Base-by-base conservation (phyloP, 2,888 invertebrate genomes). In the Ephialtes manifestator region DNA sequence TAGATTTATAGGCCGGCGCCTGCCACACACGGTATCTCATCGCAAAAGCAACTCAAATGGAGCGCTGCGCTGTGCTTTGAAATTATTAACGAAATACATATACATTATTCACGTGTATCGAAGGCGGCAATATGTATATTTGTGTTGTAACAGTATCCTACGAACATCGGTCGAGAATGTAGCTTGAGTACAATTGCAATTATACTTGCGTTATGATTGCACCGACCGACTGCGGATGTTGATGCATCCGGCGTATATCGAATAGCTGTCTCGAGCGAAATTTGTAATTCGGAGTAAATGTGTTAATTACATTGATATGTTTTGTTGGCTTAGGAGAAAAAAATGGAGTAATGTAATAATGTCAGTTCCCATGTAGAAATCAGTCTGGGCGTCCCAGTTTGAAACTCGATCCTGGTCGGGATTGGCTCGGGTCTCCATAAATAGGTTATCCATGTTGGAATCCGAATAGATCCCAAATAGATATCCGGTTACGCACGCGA, bases 71-170 rank as follows among this genome's bases (percentile, higher is more conserved):
- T 48, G 39, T 79, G 65, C 51, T 65, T 75, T 65, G 55, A 82
- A 83, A 77, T 80, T 76, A 71, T 83, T 53, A 81, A 71, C 65
- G 76, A 84, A 84, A 81, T 70, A 63, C 63, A 55, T 82, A 72
- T 58, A 18, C 51, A 77, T 75, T 67, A 60, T 74, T 55, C 48
- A 43, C 39, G 63, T 28, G 28, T 24, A 15, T 5, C 31, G 58
- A 72, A 15, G n/a, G 13, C 51, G 15, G 28, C 39, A 15, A 39
- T n/a, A 67, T 51, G 5, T 35, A 48, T 60, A 24, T 74, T 39
- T 43, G 18, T 53, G 35, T 31, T 20, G 48, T 63, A 53, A 28
- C 18, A 81, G 68, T 58, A 76, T 72, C 65, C 71, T 72, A 58
- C 76, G 70, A 35, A 51, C 75, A 75, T 75, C 60, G 48, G 48